These are phyloP conservation scores for Pachydiplax longipennis DNA, from an alignment of 2,888 invertebrate species.

Conservation along the genomic window DNA sequence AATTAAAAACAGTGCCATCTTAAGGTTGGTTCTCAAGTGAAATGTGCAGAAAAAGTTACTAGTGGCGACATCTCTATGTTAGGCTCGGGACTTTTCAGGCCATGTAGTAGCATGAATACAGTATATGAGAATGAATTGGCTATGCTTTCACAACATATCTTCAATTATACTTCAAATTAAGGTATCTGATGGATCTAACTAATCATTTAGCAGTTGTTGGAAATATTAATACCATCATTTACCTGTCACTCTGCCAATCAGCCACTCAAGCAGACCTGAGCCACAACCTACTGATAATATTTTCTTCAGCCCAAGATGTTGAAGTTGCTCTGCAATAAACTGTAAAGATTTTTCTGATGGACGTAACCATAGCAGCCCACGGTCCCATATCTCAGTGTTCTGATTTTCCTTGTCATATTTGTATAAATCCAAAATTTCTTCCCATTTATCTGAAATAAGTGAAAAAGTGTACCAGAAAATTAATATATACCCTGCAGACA, in stretches of 20 bases:
- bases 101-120: background rate
- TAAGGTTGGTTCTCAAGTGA: no score
- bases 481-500: background rate
- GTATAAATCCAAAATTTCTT: background rate
- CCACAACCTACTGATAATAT: slow-evolving; percentile 81
- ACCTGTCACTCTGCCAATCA: slow-evolving; percentile 73
- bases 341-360: slow-evolving; percentile 71
- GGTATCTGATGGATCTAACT: no score
- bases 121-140: background rate
- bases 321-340: slow-evolving; percentile 62
- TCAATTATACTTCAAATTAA: no score
- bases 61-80: no score
- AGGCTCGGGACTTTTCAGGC: no score
- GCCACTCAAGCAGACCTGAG: slow-evolving; percentile 83
- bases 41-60: no score
- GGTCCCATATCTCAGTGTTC: background rate
- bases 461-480: background rate
- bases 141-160: background rate
- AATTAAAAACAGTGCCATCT: no score
- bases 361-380: slow-evolving; percentile 73
- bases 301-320: slow-evolving; percentile 59
- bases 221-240: background rate
- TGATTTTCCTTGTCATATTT: background rate
- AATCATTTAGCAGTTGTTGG: no score
- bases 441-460: background rate